Base-by-base conservation (phyloP, 2,797 vertebrate species). In the Lacerta viridis region DNA sequence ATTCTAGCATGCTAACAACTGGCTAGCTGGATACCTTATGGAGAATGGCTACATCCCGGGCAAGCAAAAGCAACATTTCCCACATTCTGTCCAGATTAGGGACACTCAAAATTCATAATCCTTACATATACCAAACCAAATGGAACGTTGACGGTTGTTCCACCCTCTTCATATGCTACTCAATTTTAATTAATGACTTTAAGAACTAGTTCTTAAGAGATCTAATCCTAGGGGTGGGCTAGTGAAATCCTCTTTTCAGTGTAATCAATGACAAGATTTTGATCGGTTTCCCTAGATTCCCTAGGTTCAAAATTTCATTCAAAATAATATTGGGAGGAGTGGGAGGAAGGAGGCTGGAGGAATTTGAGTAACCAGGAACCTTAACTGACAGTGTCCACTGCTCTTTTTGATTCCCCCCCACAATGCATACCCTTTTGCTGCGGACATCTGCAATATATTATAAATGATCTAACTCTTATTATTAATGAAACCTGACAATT, bases 401-500 rank as follows among this genome's bases (percentile, higher is more conserved):
- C 13, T 9, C 72, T 0, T 18, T 88, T 87, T 92, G 6, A 87
- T 43, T 74, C 39, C 39, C 39, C 7, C 1, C 50, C 50, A 11
- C 50, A 50, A 11, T 50, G 1, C 1, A 79, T 85, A 87, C 4
- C 29, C 86, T 71, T 87, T 36, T 61, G 25, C 2, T 0, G 23
- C 0, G 3, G 71, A 6, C 84, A 64, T 50, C 55, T 86, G n/a
- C 83, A 90, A n/a, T 36, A 36, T 86, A 81, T 88, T 83, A 92
- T 46, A 84, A 92, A 93, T 92, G 0, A 87, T 69, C 29, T 78
- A 7, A 0, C 29, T 3, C 17, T 79, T 89, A 80, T 90, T 87
- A 74, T 82, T 94, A 91, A 92, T 85, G 72, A 90, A 86, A 39
- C 17, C 18, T 87, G 69, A 89, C 59, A 88, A 86, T 89, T 87